These are phyloP conservation scores for Colostygia pectinataria DNA, from an alignment of 2,888 invertebrate species.

Conservation along the genomic window DNA sequence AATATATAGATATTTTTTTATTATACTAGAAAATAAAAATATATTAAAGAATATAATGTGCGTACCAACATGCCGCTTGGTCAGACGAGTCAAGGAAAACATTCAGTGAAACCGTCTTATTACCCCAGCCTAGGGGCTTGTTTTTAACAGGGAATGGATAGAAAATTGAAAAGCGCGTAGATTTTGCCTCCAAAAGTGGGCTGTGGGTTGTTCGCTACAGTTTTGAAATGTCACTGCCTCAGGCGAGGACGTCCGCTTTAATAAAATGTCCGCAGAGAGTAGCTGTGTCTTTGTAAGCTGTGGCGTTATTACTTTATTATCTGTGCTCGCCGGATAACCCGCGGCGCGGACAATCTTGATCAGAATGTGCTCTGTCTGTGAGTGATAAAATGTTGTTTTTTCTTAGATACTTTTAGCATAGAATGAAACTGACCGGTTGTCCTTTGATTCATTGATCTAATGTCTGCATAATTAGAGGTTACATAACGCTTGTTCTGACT, in stretches of 20 bases:
- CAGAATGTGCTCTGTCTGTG: constrained; percentile 10
- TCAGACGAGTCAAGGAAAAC: no score
- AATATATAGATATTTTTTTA: no score
- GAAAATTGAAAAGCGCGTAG: constrained; percentile 6
- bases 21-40: no score
- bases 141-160: neutral
- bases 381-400: constrained; percentile 8
- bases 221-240: constrained; percentile 36
- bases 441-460: no score
- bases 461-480: no score
- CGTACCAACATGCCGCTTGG: neutral
- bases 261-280: constrained; percentile 42
- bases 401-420: constrained; percentile 2
- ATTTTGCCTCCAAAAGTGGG: constrained; percentile 5
- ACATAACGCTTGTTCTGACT: no score
- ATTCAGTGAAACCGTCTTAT: no score
- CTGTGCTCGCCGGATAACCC: constrained; percentile 10
- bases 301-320: constrained; percentile 29
- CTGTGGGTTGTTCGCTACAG: constrained; percentile 6
- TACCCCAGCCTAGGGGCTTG: no score
- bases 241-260: constrained; percentile 45
- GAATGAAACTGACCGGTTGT: no score
- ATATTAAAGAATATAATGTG: no score
- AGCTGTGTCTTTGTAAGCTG: constrained; percentile 21
- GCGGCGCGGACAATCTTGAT: constrained; percentile 11